Conservation (phyloP, 2,113 vertebrate genomes). For the Tympanuchus pallidicinctus region DNA sequence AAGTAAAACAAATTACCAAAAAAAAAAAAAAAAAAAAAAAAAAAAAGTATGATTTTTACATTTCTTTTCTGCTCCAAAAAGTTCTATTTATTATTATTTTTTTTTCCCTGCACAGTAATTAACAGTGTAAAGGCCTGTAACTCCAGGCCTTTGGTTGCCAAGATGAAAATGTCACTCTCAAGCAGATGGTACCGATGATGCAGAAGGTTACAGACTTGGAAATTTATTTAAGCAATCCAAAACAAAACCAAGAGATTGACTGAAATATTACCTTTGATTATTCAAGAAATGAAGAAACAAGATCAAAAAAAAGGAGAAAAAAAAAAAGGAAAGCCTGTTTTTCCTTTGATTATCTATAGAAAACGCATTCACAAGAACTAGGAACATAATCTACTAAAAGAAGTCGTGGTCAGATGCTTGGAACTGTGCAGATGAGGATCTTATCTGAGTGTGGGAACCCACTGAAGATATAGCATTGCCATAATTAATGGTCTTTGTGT, state of each 20-base stretch:
- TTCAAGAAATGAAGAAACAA: not conserved
- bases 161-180: constrained; percentile 54
- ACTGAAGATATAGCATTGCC: not conserved
- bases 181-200: constrained; percentile 46
- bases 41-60: not conserved
- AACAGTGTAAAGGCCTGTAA: not conserved
- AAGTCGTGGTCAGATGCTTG: not conserved
- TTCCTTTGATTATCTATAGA: not conserved
- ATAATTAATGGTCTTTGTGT: not conserved
- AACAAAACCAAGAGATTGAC: not conserved
- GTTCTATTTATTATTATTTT: not conserved
- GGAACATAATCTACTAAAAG: not conserved
- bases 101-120: not conserved
- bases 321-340: not conserved
- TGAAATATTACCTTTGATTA: not conserved
- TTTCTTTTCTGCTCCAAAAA: not conserved
- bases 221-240: constrained; percentile 1
- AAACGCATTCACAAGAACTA: not conserved
- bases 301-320: not conserved
- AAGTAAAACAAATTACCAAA: not conserved
- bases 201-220: constrained; percentile 45
- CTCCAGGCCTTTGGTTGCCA: constrained; percentile 23
- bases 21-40: not conserved
- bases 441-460: not conserved
- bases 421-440: not conserved